Percentiles rank a stretch among this genome's conserved stretches.
Evolutionary conservation across 37 sponge, comb jelly and placozoan genomes (phyloP).

Genomic region (Mnemiopsis leidyi): DNA sequence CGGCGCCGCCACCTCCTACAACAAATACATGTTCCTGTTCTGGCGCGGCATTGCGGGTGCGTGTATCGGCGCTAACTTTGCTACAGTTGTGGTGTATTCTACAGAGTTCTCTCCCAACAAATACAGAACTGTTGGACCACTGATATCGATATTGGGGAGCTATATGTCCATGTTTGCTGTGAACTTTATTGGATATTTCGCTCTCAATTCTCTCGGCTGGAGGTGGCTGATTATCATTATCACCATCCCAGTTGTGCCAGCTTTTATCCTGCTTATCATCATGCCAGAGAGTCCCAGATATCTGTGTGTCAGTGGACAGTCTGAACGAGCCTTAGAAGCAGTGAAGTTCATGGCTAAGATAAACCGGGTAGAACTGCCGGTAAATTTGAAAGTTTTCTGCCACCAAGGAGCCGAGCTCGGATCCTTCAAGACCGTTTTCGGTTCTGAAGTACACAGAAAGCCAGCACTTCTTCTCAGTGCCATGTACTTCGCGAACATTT

Average conservation of each 20-base stretch:
- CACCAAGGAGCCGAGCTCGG: constrained; percentile 43
- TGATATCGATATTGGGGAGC: constrained; percentile 21
- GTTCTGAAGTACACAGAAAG: neutral
- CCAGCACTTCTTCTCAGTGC: constrained; percentile 1
- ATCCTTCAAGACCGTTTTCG: neutral
- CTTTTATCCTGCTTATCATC: neutral
- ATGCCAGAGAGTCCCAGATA: constrained; percentile 62
- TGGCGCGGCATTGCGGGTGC: constrained; percentile 7
- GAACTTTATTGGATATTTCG: neutral
- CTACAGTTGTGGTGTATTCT: constrained; percentile 43
- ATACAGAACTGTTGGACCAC: constrained; percentile 29
- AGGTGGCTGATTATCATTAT: constrained; percentile 62
- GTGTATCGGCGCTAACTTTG: constrained; percentile 61
- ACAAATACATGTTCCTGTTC: constrained; percentile 23
- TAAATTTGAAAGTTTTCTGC: neutral
- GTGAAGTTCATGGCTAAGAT: constrained; percentile 24
- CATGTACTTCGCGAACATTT: constrained; percentile 60
- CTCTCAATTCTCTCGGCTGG: constrained; percentile 28
- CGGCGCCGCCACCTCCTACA: constrained; percentile 11
- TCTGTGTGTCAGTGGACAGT: constrained; percentile 31
- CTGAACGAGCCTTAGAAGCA: neutral
- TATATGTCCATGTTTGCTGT: constrained; percentile 56
- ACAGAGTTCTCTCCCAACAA: constrained; percentile 55
- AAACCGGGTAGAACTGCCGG: constrained; percentile 43
- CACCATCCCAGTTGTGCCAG: constrained; percentile 31